These are phyloP conservation scores for Gandaritis pyraliata DNA, from an alignment of 2,888 invertebrate genomes.

Conservation along the genomic window DNA sequence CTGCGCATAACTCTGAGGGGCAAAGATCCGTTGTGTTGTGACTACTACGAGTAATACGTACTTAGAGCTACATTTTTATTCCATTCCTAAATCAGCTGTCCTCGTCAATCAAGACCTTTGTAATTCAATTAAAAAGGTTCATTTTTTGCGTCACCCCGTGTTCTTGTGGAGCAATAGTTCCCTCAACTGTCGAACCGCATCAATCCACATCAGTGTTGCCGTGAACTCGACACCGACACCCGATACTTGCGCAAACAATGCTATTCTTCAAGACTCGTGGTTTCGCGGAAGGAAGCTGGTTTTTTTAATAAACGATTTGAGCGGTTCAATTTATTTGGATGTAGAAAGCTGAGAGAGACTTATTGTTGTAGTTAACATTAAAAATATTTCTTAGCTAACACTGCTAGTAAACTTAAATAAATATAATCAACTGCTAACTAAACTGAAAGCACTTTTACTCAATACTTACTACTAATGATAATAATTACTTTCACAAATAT, in stretches of 20 bases:
- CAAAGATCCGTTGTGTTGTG: too few species aligned
- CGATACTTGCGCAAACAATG: slow-evolving; percentile 67
- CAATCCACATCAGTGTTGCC: slow-evolving; percentile 41
- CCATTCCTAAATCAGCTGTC: neutral
- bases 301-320: slow-evolving; percentile 41
- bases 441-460: too few species aligned
- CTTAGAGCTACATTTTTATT: neutral
- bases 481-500: too few species aligned
- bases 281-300: slow-evolving; percentile 75
- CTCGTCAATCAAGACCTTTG: slow-evolving; percentile 10
- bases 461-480: too few species aligned
- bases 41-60: too few species aligned
- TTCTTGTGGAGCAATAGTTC: slow-evolving; percentile 46
- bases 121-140: slow-evolving; percentile 19
- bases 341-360: slow-evolving; percentile 4
- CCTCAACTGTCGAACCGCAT: slow-evolving; percentile 48
- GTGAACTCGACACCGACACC: slow-evolving; percentile 65
- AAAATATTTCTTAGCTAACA: too few species aligned
- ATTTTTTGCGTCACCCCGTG: slow-evolving; percentile 44
- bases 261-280: slow-evolving; percentile 28
- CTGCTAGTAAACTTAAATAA: too few species aligned
- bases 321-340: slow-evolving; percentile 35
- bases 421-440: too few species aligned
- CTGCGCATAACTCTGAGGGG: too few species aligned
- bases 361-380: too few species aligned